A percentile compares a stretch with the other conserved stretches of the same genome.
Evolutionary conservation across 1,140 invertebrate genomes (phyloP).

Genomic region (Drosophila chauvacae): DNA sequence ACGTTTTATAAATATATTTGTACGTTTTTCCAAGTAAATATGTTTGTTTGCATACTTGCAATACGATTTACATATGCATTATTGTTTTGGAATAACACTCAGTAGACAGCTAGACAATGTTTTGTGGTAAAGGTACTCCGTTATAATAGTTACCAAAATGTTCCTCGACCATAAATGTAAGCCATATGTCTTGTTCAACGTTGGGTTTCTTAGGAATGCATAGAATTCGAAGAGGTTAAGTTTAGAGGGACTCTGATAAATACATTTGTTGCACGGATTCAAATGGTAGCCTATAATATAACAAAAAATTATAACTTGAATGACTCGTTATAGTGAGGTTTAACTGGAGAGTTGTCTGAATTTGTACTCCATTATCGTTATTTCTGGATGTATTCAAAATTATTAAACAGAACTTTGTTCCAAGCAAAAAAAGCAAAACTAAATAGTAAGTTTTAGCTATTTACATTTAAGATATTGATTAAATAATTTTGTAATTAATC

Average conservation of each 20-base stretch:
- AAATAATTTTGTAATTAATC: background rate
- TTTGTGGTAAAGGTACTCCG: constrained; percentile 32
- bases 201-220: constrained; percentile 37
- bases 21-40: constrained; percentile 41
- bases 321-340: no score
- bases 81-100: constrained; percentile 34
- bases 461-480: constrained; percentile 15
- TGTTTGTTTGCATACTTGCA: constrained; percentile 33
- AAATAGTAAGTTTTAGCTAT: constrained; percentile 1
- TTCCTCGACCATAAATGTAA: constrained; percentile 16
- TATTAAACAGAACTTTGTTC: background rate
- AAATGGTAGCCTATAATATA: background rate
- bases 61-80: constrained; percentile 31
- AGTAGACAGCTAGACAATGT: constrained; percentile 35
- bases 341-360: background rate
- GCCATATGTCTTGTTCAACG: constrained; percentile 39
- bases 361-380: background rate
- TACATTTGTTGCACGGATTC: constrained; percentile 5
- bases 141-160: constrained; percentile 21
- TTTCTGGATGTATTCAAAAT: background rate
- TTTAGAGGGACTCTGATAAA: background rate
- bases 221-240: constrained; percentile 6
- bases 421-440: background rate
- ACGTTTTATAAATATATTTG: constrained; percentile 62
- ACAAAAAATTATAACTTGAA: no score